A percentile compares a stretch with the other conserved stretches of the same genome.
phyloP scores from a whole-genome alignment of 1,140 invertebrate species.

The Polypedilum vanderplanki region DNA sequence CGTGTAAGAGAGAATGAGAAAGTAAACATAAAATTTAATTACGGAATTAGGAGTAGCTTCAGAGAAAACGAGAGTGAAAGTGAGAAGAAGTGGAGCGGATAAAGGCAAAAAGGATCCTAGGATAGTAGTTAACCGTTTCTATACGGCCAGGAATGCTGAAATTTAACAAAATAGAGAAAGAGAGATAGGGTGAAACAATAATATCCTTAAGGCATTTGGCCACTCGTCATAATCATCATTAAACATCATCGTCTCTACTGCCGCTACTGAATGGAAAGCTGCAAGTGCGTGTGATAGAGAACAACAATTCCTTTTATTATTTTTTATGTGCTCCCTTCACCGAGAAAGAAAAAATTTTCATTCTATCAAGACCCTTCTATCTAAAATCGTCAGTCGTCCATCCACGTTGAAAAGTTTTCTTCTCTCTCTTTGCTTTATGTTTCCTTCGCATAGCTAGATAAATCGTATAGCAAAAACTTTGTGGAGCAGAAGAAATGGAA shows the following conservation, averaged over 20 bases:
- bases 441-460: neutral
- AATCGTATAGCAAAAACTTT: neutral
- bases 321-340: neutral
- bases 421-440: neutral
- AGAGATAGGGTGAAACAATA: neutral
- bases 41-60: neutral
- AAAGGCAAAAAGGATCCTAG: neutral
- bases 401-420: neutral
- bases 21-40: slow-evolving; percentile 23
- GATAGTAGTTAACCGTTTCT: neutral
- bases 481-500: neutral
- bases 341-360: neutral
- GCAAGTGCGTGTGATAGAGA: slow-evolving; percentile 2
- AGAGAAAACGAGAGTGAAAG: neutral
- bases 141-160: neutral
- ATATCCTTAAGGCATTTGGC: neutral
- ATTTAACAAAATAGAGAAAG: neutral
- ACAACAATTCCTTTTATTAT: neutral
- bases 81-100: neutral
- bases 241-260: neutral
- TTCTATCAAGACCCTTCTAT: neutral
- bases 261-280: neutral
- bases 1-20: too few species aligned
- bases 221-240: neutral
- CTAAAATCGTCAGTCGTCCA: slow-evolving; percentile 13